A percentile compares a stretch with the other conserved stretches of the same genome.
phyloP scores from a whole-genome alignment of 2,888 invertebrate genomes.

The Dicyrtomina minuta region DNA sequence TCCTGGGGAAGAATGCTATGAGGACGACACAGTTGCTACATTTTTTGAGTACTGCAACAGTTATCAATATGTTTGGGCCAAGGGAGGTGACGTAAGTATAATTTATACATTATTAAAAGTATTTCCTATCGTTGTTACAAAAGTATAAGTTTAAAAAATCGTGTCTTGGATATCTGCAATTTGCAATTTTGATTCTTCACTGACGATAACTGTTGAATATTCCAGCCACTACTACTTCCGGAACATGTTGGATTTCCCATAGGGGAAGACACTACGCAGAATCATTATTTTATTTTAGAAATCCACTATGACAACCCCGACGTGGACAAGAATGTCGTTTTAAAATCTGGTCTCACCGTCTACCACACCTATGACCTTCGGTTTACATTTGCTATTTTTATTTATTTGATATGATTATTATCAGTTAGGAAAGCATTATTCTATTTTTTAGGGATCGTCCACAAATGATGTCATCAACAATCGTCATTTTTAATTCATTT shows the following conservation, averaged over 20 bases:
- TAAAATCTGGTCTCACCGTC: conserved; percentile 7
- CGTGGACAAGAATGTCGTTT: not conserved
- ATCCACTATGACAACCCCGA: conserved; percentile 27
- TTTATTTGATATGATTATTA: not conserved
- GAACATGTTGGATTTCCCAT: conserved; percentile 16
- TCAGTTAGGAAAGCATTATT: no score
- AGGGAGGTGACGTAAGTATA: conserved; percentile 15
- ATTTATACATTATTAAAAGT: no score
- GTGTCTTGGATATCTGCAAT: not conserved
- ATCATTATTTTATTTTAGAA: conserved; percentile 19
- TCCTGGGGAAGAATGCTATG: conserved; percentile 18
- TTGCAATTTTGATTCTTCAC: not conserved
- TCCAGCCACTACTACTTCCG: no score
- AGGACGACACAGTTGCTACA: not conserved
- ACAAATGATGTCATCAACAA: no score
- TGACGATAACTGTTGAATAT: no score
- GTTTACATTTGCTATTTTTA: conserved; percentile 57
- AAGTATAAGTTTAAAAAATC: not conserved
- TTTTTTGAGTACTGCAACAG: not conserved
- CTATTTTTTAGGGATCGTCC: no score
- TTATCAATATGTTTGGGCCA: conserved; percentile 20
- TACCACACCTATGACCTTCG: conserved; percentile 61
- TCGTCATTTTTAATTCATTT: no score
- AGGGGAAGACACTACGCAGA: not conserved
- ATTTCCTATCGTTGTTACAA: no score